phyloP scores from a whole-genome alignment of 2,113 vertebrate genomes.

The Heliornis fulica region DNA sequence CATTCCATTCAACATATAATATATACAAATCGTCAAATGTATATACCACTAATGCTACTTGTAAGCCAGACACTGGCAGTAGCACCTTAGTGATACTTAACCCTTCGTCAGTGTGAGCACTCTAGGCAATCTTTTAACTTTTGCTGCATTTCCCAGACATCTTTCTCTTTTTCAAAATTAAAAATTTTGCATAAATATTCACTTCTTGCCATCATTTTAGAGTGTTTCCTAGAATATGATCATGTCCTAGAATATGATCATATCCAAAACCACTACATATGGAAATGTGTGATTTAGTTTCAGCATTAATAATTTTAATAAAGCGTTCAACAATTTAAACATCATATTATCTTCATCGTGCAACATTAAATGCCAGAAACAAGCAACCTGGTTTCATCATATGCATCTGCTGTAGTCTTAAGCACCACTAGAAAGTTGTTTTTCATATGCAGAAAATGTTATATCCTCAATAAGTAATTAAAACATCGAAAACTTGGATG shows the following conservation, averaged over 20 bases:
- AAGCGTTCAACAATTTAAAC: background rate
- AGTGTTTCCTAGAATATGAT: background rate
- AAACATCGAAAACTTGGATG: background rate
- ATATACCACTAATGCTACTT: background rate
- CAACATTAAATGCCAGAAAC: background rate
- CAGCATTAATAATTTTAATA: background rate
- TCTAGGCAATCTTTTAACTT: background rate
- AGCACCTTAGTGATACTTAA: background rate
- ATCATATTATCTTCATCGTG: background rate
- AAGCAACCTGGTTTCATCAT: background rate
- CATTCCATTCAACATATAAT: background rate
- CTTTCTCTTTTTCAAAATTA: background rate
- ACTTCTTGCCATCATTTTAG: no score
- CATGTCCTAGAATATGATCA: background rate
- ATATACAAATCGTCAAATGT: background rate
- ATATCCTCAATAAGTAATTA: background rate
- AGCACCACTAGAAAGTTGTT: background rate
- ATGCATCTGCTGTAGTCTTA: background rate
- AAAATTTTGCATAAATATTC: background rate
- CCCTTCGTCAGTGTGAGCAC: background rate
- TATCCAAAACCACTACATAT: background rate
- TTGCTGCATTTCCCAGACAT: background rate
- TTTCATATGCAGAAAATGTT: background rate
- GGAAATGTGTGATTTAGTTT: background rate
- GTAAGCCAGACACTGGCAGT: background rate